These are phyloP conservation scores for Uria aalge DNA, from an alignment of 2,113 vertebrate genomes.

Conservation along the genomic window DNA sequence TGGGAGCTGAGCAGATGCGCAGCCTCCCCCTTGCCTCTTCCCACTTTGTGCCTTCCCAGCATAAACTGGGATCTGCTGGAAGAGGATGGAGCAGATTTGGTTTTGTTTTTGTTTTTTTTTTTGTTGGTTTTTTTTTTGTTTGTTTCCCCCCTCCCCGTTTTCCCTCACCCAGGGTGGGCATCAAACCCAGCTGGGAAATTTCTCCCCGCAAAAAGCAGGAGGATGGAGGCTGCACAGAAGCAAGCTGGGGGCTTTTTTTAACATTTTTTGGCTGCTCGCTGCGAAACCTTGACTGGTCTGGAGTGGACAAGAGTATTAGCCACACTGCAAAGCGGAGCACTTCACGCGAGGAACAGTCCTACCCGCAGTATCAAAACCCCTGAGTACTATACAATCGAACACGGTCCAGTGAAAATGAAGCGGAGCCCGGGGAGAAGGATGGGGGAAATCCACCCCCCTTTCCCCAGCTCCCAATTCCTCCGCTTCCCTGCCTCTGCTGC, in stretches of 20 bases:
- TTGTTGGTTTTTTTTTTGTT: background rate
- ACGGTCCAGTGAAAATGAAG: background rate
- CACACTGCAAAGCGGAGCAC: background rate
- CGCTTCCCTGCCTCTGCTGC: background rate
- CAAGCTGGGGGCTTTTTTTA: background rate
- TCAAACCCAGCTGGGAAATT: background rate
- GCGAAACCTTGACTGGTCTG: background rate
- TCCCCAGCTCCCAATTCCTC: background rate
- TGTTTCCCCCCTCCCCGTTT: background rate
- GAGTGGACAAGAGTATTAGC: background rate
- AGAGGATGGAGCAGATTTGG: background rate
- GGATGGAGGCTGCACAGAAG: background rate
- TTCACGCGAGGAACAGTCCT: slow-evolving; percentile 11
- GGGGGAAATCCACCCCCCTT: background rate
- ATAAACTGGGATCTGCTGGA: background rate
- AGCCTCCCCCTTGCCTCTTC: background rate
- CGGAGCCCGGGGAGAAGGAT: background rate
- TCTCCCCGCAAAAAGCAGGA: background rate
- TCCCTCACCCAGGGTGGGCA: background rate
- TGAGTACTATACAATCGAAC: slow-evolving; percentile 67
- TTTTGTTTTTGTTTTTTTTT: background rate
- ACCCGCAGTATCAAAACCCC: slow-evolving; percentile 64
- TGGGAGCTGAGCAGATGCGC: background rate
- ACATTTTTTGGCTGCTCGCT: background rate
- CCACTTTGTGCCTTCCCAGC: background rate